phyloP scores from a whole-genome alignment of 2,797 vertebrate species.

The Gambusia yucatana region DNA sequence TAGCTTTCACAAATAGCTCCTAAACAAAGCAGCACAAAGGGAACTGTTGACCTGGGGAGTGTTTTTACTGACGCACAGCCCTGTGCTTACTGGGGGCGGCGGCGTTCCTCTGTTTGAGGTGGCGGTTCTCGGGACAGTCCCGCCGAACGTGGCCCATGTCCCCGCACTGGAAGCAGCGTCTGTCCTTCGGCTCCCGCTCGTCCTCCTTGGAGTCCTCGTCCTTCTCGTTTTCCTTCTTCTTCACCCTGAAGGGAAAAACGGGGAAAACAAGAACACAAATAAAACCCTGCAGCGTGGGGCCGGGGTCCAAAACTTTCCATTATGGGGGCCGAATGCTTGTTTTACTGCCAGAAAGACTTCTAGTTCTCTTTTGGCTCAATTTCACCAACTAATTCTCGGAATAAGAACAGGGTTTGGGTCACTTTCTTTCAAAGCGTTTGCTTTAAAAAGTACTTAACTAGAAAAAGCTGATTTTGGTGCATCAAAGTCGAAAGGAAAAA shows the following conservation, averaged over 20 bases:
- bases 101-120: constrained; percentile 88
- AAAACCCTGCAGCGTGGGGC: neutral
- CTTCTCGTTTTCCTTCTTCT: constrained; percentile 96
- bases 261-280: neutral
- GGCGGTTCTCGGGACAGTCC: constrained; percentile 95
- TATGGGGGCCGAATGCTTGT: no score
- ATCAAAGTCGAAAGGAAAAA: no score
- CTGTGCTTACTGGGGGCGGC: constrained; percentile 61
- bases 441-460: no score
- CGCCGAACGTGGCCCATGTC: constrained; percentile 94
- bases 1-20: no score
- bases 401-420: no score
- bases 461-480: no score
- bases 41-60: neutral
- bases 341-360: no score
- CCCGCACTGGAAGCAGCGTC: constrained; percentile 97
- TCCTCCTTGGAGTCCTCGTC: constrained; percentile 92
- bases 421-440: no score
- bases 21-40: neutral
- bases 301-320: no score
- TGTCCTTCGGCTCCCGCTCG: constrained; percentile 91
- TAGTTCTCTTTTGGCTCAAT: no score
- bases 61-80: neutral
- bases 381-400: no score
- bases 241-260: constrained; percentile 80